phyloP scores from a whole-genome alignment of 2,797 vertebrate genomes.

The Sebastes melanostomus region DNA sequence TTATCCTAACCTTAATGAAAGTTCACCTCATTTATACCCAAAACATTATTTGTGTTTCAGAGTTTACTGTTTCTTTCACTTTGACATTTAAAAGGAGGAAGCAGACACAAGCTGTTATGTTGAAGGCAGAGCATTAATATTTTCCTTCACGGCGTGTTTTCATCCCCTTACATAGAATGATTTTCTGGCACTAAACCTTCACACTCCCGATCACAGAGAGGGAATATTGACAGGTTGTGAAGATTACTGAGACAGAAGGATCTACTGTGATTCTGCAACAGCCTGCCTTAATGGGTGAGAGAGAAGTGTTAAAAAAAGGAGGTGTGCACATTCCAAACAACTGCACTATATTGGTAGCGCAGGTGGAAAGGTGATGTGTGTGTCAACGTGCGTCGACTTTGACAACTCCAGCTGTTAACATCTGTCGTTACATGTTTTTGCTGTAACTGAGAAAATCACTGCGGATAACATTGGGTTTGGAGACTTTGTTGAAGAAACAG shows the following conservation, averaged over 20 bases:
- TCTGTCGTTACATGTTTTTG: neutral
- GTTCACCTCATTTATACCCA: neutral
- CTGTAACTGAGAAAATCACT: neutral
- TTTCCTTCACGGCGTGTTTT: neutral
- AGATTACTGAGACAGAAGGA: conserved; percentile 16
- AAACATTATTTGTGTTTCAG: neutral
- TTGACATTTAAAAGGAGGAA: neutral
- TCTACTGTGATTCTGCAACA: neutral
- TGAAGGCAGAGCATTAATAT: neutral
- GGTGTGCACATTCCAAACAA: neutral
- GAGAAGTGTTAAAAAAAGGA: conserved; percentile 16
- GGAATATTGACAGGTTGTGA: conserved; percentile 11
- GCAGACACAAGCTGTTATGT: neutral
- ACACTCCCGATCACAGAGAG: neutral
- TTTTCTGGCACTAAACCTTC: conserved; percentile 14
- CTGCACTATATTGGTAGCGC: neutral
- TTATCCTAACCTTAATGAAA: neutral
- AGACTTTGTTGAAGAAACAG: neutral
- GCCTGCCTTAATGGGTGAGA: neutral
- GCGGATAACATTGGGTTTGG: neutral
- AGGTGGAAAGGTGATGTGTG: neutral
- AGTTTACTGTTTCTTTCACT: neutral
- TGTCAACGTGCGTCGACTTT: neutral
- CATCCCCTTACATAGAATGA: neutral
- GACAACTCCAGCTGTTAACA: neutral